Evolutionary conservation across 2,797 vertebrate genomes (phyloP).

Genomic region (Hemitrygon akajei): DNA sequence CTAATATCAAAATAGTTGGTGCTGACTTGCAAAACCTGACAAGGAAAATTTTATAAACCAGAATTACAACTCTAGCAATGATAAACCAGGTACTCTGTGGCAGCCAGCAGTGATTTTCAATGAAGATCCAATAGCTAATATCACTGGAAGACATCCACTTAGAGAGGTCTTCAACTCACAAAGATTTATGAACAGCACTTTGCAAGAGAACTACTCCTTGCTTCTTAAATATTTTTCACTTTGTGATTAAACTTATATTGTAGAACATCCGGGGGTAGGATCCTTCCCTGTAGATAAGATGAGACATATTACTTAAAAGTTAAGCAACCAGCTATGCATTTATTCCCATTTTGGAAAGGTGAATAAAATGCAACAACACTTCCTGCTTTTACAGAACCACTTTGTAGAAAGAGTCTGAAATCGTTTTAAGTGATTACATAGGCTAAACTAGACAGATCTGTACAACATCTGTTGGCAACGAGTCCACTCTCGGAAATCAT

Average conservation of each 20-base stretch:
- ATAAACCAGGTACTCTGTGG: neutral
- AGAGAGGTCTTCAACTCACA: neutral
- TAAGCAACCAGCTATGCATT: neutral
- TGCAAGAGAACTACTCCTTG: neutral
- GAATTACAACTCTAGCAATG: neutral
- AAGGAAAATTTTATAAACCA: neutral
- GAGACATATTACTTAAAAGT: neutral
- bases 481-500: neutral
- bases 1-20: neutral
- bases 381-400: neutral
- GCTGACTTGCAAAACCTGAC: neutral
- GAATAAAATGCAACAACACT: neutral
- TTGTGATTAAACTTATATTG: neutral
- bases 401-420: neutral
- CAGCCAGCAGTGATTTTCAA: neutral
- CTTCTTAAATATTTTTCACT: neutral
- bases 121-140: neutral
- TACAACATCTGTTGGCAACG: slow-evolving; percentile 12
- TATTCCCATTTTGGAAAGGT: neutral
- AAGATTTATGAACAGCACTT: neutral
- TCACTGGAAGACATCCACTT: neutral
- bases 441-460: neutral
- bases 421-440: neutral
- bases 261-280: neutral
- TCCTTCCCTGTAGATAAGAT: neutral